Evolutionary conservation across 2,888 invertebrate genomes (phyloP).

Genomic region (Meliscaeva auricollis): DNA sequence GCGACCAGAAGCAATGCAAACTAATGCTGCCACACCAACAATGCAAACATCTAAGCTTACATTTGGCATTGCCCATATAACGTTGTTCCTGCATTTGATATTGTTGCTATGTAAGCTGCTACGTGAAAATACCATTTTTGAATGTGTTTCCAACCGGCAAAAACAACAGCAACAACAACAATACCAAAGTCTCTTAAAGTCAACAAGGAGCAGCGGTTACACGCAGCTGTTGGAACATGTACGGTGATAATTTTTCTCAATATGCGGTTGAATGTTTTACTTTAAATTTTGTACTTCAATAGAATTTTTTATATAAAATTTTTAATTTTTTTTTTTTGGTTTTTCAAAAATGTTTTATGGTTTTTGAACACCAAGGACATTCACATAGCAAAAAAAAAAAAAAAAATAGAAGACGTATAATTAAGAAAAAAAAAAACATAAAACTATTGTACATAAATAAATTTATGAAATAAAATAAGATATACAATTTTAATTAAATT

Average conservation of each 20-base stretch:
- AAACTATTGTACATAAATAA: slow-evolving; percentile 56
- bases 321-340: slow-evolving; percentile 28
- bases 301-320: slow-evolving; percentile 12
- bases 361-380: slow-evolving; percentile 14
- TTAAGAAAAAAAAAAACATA: slow-evolving; percentile 1
- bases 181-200: slow-evolving; percentile 52
- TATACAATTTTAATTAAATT: neutral
- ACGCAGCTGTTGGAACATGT: slow-evolving; percentile 44
- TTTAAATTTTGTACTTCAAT: slow-evolving; percentile 42
- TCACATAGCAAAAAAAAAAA: slow-evolving; percentile 6
- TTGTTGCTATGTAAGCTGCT: slow-evolving; percentile 65
- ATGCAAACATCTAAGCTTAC: slow-evolving; percentile 67
- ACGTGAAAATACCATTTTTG: slow-evolving; percentile 55
- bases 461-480: slow-evolving; percentile 6
- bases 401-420: slow-evolving; percentile 15
- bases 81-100: slow-evolving; percentile 71
- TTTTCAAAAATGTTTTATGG: slow-evolving; percentile 7
- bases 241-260: slow-evolving; percentile 69
- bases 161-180: slow-evolving; percentile 30
- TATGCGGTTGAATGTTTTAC: neutral
- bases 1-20: slow-evolving; percentile 92
- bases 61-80: slow-evolving; percentile 65
- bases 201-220: slow-evolving; percentile 58
- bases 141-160: slow-evolving; percentile 49
- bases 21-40: slow-evolving; percentile 86